A percentile compares a stretch with the other conserved stretches of the same genome.
Evolutionary conservation across 2,113 vertebrate species (phyloP).

Genomic region (Diadophis punctatus): DNA sequence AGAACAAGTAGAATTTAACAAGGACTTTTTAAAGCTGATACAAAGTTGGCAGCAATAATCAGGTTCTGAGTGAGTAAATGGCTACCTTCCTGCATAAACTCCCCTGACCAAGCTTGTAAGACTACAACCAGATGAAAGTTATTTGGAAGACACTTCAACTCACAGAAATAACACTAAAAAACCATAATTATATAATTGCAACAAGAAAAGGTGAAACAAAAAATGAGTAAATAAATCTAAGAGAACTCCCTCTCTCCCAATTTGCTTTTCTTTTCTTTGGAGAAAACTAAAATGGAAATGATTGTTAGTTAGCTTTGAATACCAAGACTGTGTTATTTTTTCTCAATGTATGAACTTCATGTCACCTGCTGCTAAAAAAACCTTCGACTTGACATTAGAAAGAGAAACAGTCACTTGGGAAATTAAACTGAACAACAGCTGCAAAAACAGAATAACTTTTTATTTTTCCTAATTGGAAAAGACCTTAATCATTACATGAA

Average conservation of each 20-base stretch:
- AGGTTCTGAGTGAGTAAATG: background rate
- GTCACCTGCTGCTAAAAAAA: rapidly evolving
- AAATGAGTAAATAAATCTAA: background rate
- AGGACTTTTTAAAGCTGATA: background rate
- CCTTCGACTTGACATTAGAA: background rate
- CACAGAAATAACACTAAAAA: background rate
- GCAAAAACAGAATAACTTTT: background rate
- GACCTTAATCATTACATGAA: background rate
- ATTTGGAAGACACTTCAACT: background rate
- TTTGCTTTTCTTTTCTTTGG: background rate
- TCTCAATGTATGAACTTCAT: background rate
- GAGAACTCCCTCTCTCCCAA: background rate
- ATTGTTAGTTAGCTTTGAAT: background rate
- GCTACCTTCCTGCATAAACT: background rate
- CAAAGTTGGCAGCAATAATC: background rate
- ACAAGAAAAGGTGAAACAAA: background rate
- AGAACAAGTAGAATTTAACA: background rate
- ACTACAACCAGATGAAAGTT: background rate
- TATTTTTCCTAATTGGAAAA: background rate
- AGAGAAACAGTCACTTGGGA: background rate
- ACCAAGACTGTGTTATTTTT: background rate
- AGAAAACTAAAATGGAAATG: background rate
- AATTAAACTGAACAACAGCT: background rate
- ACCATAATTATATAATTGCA: background rate
- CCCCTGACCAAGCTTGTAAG: background rate